phyloP scores from a whole-genome alignment of 2,113 vertebrate genomes.

The Formicarius rufipectus region DNA sequence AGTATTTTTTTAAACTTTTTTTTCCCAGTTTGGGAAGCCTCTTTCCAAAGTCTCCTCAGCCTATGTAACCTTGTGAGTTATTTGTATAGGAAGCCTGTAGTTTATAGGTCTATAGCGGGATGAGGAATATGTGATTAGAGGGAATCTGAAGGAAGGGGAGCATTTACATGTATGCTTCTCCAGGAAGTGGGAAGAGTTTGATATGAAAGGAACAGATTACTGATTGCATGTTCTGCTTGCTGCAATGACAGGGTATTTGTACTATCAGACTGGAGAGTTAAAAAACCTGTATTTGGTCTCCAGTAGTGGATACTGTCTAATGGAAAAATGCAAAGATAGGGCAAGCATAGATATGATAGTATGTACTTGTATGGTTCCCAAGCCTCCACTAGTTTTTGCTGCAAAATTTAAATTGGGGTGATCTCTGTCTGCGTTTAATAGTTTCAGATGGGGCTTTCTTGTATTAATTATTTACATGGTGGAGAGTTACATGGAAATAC shows the following conservation, averaged over 20 bases:
- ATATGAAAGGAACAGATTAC: background rate
- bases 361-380: background rate
- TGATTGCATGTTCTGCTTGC: background rate
- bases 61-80: background rate
- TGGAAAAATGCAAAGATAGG: background rate
- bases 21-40: background rate
- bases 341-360: background rate
- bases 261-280: background rate
- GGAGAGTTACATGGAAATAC: background rate
- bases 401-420: background rate
- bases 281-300: background rate
- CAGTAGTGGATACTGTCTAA: background rate
- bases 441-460: background rate
- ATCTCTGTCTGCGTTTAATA: background rate
- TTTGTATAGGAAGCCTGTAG: background rate
- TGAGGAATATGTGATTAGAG: background rate
- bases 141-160: background rate
- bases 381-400: background rate
- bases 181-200: background rate
- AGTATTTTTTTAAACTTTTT: background rate
- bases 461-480: background rate
- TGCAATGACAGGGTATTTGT: background rate
- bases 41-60: background rate
- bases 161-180: background rate
- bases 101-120: background rate